Base-by-base conservation (phyloP, 2,113 vertebrate genomes). In the Gambusia holbrooki region DNA sequence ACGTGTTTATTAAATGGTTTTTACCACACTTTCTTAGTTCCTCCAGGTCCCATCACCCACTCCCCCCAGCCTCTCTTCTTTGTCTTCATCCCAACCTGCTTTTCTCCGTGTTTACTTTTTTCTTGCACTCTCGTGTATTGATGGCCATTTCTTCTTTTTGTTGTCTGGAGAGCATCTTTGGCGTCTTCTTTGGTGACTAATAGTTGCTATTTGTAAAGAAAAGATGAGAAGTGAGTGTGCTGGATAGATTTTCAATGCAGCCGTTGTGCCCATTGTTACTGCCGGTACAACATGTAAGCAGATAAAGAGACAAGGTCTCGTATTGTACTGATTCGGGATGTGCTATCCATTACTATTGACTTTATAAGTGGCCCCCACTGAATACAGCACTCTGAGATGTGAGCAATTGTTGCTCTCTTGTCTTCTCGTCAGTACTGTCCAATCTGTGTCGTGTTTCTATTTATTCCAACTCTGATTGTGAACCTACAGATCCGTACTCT, bases 1-100 rank as follows among this genome's bases (percentile, higher is more conserved):
- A 94, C 86, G 61, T 93, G 90, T 93, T 94, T 93, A 93, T 93
- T 94, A 92, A 91, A 93, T 89, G 90, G 75, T 84, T 92, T 91
- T 92, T 77, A 76, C 77, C 35, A 58, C 84, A 82, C 79, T 86
- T 84, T 83, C 85, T 61, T 71, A 69, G 80, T 77, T 82, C 71
- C 87, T 81, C 63, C 70, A 76, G 83, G 75, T 69, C 67, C 79
- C 48, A 63, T 71, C 6, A 12, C 68, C 40, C 69, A 19, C 15
- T 48, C 69, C 22, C n/a, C 33, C 51, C 3, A 14, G 12, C 28
- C 6, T 33, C 32, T n/a, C 79, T 37, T 35, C 54, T 65, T 69
- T 78, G 54, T 71, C 48, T 13, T 61, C 63, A 22, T 29, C 64
- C 80, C 37, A 27, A 78, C 80, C 70, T 71, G 58, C 60, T 71